Evolutionary conservation across 2,113 vertebrate genomes (phyloP).

Genomic region (Chloebia gouldiae): DNA sequence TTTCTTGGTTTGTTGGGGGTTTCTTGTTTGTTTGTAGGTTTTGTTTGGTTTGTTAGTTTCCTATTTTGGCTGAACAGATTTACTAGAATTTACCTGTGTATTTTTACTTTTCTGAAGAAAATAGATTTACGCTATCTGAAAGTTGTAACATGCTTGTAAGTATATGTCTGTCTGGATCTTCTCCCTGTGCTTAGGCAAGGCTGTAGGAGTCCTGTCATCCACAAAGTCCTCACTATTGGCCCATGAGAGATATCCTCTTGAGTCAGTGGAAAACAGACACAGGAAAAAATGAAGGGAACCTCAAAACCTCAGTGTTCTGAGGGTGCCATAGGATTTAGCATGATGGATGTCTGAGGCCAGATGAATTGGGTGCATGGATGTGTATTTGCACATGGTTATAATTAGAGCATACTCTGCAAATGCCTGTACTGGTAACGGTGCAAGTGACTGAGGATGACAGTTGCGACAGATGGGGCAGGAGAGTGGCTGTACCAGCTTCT

Average conservation of each 20-base stretch:
- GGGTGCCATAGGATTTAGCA: background rate
- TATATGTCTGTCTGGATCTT: background rate
- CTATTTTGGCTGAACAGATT: background rate
- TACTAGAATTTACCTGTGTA: background rate
- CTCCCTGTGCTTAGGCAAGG: background rate
- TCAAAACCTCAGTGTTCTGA: background rate
- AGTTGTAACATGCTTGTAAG: background rate
- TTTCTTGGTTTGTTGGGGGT: background rate
- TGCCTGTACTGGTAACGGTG: accelerated
- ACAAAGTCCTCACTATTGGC: background rate
- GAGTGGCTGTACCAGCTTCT: accelerated
- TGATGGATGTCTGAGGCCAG: background rate
- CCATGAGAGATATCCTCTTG: background rate
- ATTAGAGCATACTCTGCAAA: accelerated
- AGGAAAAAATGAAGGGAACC: background rate
- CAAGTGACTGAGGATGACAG: accelerated
- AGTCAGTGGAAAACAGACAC: accelerated
- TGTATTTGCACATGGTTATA: accelerated
- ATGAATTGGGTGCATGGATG: accelerated
- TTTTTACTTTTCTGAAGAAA: background rate
- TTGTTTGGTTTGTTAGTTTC: background rate
- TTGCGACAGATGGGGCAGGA: accelerated
- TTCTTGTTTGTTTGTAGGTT: background rate
- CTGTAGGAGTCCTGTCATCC: background rate
- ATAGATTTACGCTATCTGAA: background rate